Evolutionary conservation across 1,140 invertebrate species (phyloP).

Genomic region (Drosophila subpulchrella): DNA sequence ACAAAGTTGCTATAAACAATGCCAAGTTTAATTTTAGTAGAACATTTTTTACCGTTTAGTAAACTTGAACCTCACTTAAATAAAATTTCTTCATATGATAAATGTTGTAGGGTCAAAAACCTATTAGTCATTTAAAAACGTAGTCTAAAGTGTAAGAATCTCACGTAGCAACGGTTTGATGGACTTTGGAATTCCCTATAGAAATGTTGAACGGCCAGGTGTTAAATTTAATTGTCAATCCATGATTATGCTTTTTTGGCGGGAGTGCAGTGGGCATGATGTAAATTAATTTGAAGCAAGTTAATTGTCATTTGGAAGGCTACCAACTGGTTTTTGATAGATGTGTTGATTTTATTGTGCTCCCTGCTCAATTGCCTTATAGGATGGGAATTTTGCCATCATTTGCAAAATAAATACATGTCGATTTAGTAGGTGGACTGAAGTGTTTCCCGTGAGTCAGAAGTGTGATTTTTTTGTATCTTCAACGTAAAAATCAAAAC

Average conservation of each 20-base stretch:
- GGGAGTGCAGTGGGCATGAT: neutral
- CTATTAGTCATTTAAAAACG: neutral
- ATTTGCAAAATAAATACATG: constrained; percentile 11
- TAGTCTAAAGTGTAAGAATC: neutral
- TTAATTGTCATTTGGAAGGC: constrained; percentile 36
- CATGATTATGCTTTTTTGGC: constrained; percentile 12
- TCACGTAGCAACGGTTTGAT: constrained; percentile 7
- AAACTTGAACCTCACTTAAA: no score
- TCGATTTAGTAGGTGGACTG: constrained; percentile 19
- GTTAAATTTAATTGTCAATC: constrained; percentile 4
- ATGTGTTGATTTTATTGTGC: constrained; percentile 24
- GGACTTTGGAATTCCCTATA: constrained; percentile 8
- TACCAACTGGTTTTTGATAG: constrained; percentile 20
- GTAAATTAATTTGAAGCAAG: constrained; percentile 21
- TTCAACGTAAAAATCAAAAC: constrained; percentile 37
- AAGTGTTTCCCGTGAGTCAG: constrained; percentile 9
- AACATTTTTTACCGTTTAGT: no score
- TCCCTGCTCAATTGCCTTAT: constrained; percentile 11
- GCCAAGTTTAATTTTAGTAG: no score
- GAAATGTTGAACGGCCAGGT: constrained; percentile 8
- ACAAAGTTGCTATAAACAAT: no score
- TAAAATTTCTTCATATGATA: no score
- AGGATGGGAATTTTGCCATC: constrained; percentile 16
- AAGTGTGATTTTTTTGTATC: constrained; percentile 36
- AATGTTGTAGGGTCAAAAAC: neutral